Base-by-base conservation (phyloP, 2,797 vertebrate species). In the Nothura maculosa region DNA sequence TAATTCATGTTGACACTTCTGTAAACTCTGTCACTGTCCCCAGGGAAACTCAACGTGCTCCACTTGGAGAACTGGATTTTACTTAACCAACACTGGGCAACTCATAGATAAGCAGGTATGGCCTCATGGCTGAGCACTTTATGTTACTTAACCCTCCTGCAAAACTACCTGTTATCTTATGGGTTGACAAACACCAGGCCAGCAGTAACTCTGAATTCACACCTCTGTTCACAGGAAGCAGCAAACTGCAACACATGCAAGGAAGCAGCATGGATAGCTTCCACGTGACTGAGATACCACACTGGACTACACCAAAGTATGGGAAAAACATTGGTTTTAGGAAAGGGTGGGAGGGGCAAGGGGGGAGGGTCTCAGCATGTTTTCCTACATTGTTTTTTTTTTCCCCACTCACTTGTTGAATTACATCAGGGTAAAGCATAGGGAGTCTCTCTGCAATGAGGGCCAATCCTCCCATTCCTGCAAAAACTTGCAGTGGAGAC, bases 391-490 rank as follows among this genome's bases (percentile, higher is more conserved):
- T 67, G 50, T 27, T 79, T 69, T 81, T 58, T 92, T 92, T 50
- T 47, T 45, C 43, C 17, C 84, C 68, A 96, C 98, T 98, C 87
- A 99, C 99, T 98, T 99, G 99, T 85, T 99, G 99, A 96, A 99
- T 99, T 95, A 99, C 99, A 4, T 99, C 99, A 5, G 99, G 99
- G 96, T 99, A 99, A 28, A 99, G 98, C 99, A 99, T 99, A 6
- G 99, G 99, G 47, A 99, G 97, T 92, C 99, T 98, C 97, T 99
- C 99, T 7, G 99, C 99, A 68, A 99, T 99, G 62, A 99, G 98
- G 40, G 99, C 99, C 95, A 99, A 97, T 70, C 99, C 99, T 12
- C 99, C 99, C 99, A 99, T 99, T 92, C 99, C 99, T 34, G 99
- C 99, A 91, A 99, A 99, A 91, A 99, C 99, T 98, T 99, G 99